These are phyloP conservation scores for Remorina albescens DNA, from an alignment of 2,797 vertebrate genomes.

Conservation along the genomic window DNA sequence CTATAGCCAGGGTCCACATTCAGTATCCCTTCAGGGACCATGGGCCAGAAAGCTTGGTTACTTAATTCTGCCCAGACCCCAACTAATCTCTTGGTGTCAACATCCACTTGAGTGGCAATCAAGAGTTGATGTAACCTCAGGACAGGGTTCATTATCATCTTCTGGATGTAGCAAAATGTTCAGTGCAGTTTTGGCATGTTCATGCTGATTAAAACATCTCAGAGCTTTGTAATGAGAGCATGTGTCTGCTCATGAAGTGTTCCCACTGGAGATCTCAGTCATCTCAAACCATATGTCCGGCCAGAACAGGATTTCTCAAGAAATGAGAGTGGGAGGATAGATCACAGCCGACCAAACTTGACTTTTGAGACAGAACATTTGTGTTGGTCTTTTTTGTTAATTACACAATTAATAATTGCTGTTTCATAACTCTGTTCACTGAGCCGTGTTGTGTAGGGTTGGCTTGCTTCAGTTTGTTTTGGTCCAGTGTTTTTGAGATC, in stretches of 20 bases:
- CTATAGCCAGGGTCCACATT: slow-evolving; percentile 5
- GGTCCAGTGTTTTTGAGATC: slow-evolving; percentile 67
- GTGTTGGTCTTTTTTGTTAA: slow-evolving; percentile 16
- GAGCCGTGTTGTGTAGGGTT: slow-evolving; percentile 29
- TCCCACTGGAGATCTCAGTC: slow-evolving; percentile 64
- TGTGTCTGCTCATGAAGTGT: slow-evolving; percentile 47
- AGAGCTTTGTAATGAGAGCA: slow-evolving; percentile 52
- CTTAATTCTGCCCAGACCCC: background rate
- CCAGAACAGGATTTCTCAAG: slow-evolving; percentile 56
- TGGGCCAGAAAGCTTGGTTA: background rate
- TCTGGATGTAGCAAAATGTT: slow-evolving; percentile 17
- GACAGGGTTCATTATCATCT: slow-evolving; percentile 5
- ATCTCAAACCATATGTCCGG: slow-evolving; percentile 66
- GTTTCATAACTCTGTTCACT: background rate
- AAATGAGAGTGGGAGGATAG: slow-evolving; percentile 45
- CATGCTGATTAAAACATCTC: slow-evolving; percentile 46
- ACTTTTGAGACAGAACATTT: slow-evolving; percentile 36
- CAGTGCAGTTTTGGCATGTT: slow-evolving; percentile 10
- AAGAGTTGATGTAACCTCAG: slow-evolving; percentile 12
- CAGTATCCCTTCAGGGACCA: background rate
- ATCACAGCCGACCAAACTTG: slow-evolving; percentile 21
- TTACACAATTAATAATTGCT: slow-evolving; percentile 1
- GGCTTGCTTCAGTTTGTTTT: slow-evolving; percentile 64
- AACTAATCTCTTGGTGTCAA: slow-evolving; percentile 16
- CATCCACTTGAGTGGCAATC: slow-evolving; percentile 3